Percentiles rank a stretch among this genome's conserved stretches.
phyloP scores from a whole-genome alignment of 2,888 invertebrate genomes.

The Gortyna flavago region DNA sequence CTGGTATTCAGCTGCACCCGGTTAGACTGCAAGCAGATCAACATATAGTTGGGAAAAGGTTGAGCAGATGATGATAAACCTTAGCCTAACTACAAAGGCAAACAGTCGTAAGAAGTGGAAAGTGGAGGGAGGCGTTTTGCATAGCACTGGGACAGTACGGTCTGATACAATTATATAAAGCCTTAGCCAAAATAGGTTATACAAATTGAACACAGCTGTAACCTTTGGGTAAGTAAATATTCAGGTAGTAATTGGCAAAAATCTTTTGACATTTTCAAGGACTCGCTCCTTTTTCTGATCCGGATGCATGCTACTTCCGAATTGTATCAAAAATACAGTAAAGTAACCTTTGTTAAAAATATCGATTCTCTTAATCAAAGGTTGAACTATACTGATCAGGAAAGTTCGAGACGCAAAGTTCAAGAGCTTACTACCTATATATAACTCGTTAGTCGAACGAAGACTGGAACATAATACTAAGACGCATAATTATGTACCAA shows the following conservation, averaged over 20 bases:
- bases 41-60: too few species aligned
- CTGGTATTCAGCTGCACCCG: too few species aligned
- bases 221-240: not conserved
- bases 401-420: slow-evolving; percentile 40
- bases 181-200: not conserved
- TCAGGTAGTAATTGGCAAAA: slow-evolving; percentile 19
- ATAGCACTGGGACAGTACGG: not conserved
- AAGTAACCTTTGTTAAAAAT: slow-evolving; percentile 28
- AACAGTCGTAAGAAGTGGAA: not conserved
- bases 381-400: slow-evolving; percentile 26
- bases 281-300: slow-evolving; percentile 5
- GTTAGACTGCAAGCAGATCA: too few species aligned
- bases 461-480: not conserved
- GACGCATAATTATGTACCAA: too few species aligned
- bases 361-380: slow-evolving; percentile 21
- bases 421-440: slow-evolving; percentile 5
- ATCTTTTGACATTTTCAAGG: not conserved
- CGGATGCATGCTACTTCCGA: slow-evolving; percentile 49
- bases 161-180: not conserved
- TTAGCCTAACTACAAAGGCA: not conserved
- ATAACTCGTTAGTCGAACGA: not conserved
- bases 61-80: too few species aligned
- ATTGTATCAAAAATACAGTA: slow-evolving; percentile 18
- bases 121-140: not conserved
- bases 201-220: not conserved